Evolutionary conservation across 2,797 vertebrate species (phyloP).

Genomic region (Ataeniobius toweri): DNA sequence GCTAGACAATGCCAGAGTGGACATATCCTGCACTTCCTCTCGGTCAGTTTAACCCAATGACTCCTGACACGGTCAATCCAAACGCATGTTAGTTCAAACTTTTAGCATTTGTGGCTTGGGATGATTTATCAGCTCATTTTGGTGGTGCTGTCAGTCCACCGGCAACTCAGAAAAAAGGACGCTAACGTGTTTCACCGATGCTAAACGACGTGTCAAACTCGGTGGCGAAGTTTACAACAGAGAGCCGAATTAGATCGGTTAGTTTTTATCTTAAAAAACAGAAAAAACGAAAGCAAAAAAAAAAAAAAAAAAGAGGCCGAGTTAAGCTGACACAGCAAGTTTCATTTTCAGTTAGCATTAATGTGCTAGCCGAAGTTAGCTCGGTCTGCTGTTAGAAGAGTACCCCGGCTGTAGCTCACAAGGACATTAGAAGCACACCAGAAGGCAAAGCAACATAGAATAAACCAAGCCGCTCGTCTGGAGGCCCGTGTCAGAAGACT

Average conservation of each 20-base stretch:
- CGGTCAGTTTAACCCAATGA: background rate
- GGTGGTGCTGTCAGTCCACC: slow-evolving; percentile 20
- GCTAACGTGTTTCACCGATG: slow-evolving; percentile 25
- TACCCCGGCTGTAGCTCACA: slow-evolving; percentile 25
- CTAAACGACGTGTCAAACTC: slow-evolving; percentile 33
- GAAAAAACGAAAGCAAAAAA: slow-evolving; percentile 9
- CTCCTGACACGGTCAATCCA: background rate
- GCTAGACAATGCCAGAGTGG: background rate
- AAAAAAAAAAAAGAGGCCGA: slow-evolving; percentile 41
- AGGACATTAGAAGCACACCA: background rate
- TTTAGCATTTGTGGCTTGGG: slow-evolving; percentile 54
- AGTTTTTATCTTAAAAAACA: slow-evolving; percentile 5
- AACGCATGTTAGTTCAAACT: slow-evolving; percentile 2
- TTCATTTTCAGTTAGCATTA: slow-evolving; percentile 74
- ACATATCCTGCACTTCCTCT: background rate
- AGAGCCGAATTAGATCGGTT: background rate
- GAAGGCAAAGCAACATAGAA: background rate
- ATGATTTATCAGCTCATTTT: slow-evolving; percentile 37
- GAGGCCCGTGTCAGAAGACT: slow-evolving; percentile 1
- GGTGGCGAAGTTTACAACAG: slow-evolving; percentile 25
- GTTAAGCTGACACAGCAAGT: slow-evolving; percentile 71
- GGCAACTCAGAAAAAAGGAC: slow-evolving; percentile 12
- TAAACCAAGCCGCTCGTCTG: background rate
- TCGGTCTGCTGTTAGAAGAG: slow-evolving; percentile 27
- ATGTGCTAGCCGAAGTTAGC: slow-evolving; percentile 68